Conservation (phyloP, 2,888 invertebrate species). For the Charanyca ferruginea region DNA sequence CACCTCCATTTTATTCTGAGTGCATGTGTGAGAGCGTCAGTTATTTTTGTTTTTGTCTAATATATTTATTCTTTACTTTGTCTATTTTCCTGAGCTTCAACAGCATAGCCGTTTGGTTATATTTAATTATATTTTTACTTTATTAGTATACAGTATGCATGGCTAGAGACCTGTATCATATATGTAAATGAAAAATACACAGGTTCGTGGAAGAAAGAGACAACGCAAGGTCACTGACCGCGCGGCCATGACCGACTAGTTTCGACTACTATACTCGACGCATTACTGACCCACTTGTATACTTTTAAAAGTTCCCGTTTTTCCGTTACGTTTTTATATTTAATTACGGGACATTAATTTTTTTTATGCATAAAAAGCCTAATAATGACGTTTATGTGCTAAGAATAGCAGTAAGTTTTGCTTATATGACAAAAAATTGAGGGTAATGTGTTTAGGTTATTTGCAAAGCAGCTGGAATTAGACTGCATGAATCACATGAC, state of each 20-base stretch:
- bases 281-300: conserved; percentile 75
- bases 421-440: conserved; percentile 3
- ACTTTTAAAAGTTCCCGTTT: conserved; percentile 67
- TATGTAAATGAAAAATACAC: neutral
- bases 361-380: conserved; percentile 14
- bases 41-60: too few species aligned
- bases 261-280: conserved; percentile 63
- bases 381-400: conserved; percentile 4
- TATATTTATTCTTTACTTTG: too few species aligned
- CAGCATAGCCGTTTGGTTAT: too few species aligned
- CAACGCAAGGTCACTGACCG: conserved; percentile 65
- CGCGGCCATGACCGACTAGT: conserved; percentile 77
- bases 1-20: too few species aligned
- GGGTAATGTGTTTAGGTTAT: conserved; percentile 27
- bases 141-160: too few species aligned
- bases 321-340: conserved; percentile 37
- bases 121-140: too few species aligned
- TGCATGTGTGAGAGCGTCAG: too few species aligned
- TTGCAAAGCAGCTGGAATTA: neutral
- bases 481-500: neutral
- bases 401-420: conserved; percentile 18
- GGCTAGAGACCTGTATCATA: neutral
- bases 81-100: too few species aligned
- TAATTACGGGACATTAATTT: conserved; percentile 33
- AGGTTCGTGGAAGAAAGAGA: conserved; percentile 44